Evolutionary conservation across 1,140 invertebrate genomes (phyloP), one percentile per base, ranked within the genome.

Genomic region (Bombus waltoni): DNA sequence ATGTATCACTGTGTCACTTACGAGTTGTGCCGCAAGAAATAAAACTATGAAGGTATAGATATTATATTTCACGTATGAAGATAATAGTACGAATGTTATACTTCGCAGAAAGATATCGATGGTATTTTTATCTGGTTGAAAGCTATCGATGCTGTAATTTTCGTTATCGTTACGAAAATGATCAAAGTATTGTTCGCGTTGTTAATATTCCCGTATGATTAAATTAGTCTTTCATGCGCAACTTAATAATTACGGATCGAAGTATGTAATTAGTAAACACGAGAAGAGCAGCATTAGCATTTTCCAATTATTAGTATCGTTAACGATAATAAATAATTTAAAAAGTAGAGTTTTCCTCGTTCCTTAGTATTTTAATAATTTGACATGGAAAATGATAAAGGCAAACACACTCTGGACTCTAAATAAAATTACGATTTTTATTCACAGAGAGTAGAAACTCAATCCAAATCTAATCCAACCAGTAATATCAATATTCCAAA

Each of bases 131-230:
- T 28, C 4, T 28, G 10, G 59, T 28, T 0, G 28, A 22, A n/a
- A 28, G 25, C n/a, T 59, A 59, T 40, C 35, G 15, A 76, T 76
- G 28, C n/a, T 59, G 35, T 47, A 79, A 32, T 44, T 79, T 68
- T 40, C 44, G 44, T 81, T 71, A 71, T 28, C 42, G 25, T 22
- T n/a, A 40, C 1, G 66, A n/a, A 40, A 47, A 57, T 25, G 1
- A 79, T 81, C 28, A 22, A 40, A 57, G 40, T 9, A 40, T 28
- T 28, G 53, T 70, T 44, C 8, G 59, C 42, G 22, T 57, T 28
- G 35, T 81, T 71, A 81, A 40, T 71, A 71, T 71, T 71, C 9
- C 25, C 4, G 13, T 32, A 10, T 71, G 32, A 81, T 81, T 71
- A 57, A 76, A 40, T 35, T 11, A 8, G 1, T 15, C 9, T n/a